Conservation (phyloP, 2,113 vertebrate species). For the Thinocorus orbignyianus region DNA sequence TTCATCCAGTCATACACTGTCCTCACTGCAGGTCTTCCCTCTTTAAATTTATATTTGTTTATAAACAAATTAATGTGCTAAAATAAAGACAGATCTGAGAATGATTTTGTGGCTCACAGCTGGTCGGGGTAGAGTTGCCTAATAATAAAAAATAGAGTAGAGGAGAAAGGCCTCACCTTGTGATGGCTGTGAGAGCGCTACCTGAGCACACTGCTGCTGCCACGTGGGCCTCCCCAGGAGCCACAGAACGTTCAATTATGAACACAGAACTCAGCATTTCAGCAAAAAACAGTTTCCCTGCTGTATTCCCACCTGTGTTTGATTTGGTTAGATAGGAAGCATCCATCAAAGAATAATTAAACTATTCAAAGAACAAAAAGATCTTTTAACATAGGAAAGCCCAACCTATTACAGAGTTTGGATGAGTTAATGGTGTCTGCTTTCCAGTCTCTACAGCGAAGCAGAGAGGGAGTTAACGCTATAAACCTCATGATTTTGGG, state of each 20-base stretch:
- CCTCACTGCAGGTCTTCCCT: neutral
- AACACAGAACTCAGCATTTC: neutral
- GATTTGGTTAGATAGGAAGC: neutral
- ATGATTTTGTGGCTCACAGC: neutral
- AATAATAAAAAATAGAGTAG: neutral
- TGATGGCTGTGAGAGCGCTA: neutral
- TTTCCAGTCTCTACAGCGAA: neutral
- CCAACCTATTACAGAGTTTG: neutral
- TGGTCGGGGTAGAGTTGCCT: neutral
- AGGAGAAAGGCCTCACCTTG: neutral
- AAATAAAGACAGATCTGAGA: neutral
- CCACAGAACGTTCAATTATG: fast-evolving
- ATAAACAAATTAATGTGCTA: neutral
- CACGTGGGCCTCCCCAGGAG: neutral
- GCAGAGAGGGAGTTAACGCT: slow-evolving; percentile 22
- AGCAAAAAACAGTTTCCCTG: neutral
- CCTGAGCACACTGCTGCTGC: neutral
- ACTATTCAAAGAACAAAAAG: neutral
- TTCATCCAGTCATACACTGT: neutral
- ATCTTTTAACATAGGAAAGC: neutral
- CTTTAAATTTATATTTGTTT: neutral
- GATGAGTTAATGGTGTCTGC: neutral
- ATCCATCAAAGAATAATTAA: neutral
- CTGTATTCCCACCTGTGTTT: neutral
- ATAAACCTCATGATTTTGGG: slow-evolving; percentile 28